These are phyloP conservation scores for Sinelater perroti DNA, from an alignment of 2,888 invertebrate genomes.

Conservation along the genomic window DNA sequence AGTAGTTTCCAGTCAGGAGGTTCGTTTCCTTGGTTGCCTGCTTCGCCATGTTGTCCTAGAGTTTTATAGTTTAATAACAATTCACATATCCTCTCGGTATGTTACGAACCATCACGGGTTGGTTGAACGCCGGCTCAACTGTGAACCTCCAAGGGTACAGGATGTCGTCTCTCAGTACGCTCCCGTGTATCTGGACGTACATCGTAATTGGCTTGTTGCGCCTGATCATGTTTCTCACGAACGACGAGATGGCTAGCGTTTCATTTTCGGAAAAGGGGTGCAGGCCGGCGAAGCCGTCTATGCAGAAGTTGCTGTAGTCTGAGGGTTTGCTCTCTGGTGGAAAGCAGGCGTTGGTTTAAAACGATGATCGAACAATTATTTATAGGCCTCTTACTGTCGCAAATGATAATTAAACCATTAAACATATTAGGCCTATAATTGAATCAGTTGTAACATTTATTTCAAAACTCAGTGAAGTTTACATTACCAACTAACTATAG, in stretches of 20 bases:
- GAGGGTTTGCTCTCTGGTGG: slow-evolving; percentile 1
- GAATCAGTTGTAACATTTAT: too few species aligned
- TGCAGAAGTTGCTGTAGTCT: neutral
- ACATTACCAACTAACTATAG: too few species aligned
- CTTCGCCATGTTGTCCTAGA: neutral
- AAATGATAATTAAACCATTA: too few species aligned
- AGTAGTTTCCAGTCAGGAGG: neutral
- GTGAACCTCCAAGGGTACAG: slow-evolving; percentile 19
- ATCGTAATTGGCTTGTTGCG: neutral
- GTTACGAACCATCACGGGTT: slow-evolving; percentile 8
- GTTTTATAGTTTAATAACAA: slow-evolving; percentile 1
- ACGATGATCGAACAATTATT: too few species aligned
- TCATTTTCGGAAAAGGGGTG: slow-evolving; percentile 20
- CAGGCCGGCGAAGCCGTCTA: neutral
- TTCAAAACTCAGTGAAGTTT: too few species aligned
- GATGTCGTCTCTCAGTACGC: neutral
- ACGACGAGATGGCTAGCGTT: neutral
- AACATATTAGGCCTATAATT: too few species aligned
- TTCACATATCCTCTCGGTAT: neutral
- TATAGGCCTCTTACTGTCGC: too few species aligned
- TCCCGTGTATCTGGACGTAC: slow-evolving; percentile 18
- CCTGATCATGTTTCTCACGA: neutral
- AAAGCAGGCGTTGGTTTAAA: too few species aligned
- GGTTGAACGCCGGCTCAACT: neutral
- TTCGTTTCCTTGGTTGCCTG: neutral